Evolutionary conservation across 2,888 invertebrate species (phyloP).

Genomic region (Helobdella robusta): DNA sequence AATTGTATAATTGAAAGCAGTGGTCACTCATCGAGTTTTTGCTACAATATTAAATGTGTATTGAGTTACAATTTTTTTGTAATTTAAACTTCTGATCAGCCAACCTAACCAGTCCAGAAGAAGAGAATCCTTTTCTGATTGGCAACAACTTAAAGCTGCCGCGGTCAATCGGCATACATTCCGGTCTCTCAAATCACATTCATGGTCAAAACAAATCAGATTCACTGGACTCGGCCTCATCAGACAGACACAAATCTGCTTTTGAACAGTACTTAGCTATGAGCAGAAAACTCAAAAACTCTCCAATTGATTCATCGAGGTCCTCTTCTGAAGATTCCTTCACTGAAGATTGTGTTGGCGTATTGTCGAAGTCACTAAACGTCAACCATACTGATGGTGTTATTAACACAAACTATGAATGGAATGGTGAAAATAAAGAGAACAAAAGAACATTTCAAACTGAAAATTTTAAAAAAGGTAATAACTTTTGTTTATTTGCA

Average conservation of each 20-base stretch:
- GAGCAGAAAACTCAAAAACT: slow-evolving; percentile 3
- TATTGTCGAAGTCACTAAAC: no score
- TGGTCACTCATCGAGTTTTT: no score
- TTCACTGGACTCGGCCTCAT: not conserved
- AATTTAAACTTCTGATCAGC: no score
- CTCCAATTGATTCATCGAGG: not conserved
- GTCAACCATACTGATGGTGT: no score
- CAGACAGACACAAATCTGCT: slow-evolving; percentile 4
- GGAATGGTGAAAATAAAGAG: no score
- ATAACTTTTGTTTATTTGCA: no score
- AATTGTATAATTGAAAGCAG: no score
- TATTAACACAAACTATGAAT: no score
- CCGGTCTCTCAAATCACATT: slow-evolving; percentile 10
- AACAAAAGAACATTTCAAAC: no score
- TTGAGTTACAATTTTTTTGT: no score
- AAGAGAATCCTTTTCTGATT: slow-evolving; percentile 8
- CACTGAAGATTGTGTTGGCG: not conserved
- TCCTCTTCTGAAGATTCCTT: slow-evolving; percentile 17
- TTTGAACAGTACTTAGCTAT: slow-evolving; percentile 8
- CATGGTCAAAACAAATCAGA: not conserved
- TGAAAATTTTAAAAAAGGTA: no score
- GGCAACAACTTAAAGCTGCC: not conserved
- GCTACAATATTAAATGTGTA: no score
- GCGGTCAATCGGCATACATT: slow-evolving; percentile 21
- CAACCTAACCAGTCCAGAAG: slow-evolving; percentile 14